Percentiles rank a stretch among this genome's conserved stretches.
These are phyloP conservation scores for Microctonus aethiopoides DNA, from an alignment of 2,888 invertebrate genomes.

Conservation along the genomic window DNA sequence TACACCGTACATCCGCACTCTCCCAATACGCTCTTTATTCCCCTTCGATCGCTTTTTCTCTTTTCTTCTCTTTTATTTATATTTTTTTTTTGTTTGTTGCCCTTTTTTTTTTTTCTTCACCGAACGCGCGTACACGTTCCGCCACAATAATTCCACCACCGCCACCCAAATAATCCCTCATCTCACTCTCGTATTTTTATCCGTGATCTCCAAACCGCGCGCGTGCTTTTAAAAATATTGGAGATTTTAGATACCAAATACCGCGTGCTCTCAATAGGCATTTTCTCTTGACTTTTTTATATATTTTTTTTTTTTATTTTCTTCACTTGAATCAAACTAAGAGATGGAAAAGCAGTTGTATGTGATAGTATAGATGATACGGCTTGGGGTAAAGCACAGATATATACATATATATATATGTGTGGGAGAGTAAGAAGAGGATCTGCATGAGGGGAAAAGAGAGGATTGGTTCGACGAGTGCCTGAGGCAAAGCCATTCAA, in stretches of 20 bases:
- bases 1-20: background rate
- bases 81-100: background rate
- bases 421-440: slow-evolving; percentile 25
- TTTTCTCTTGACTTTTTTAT: slow-evolving; percentile 35
- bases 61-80: background rate
- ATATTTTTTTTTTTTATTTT: background rate
- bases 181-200: slow-evolving; percentile 37
- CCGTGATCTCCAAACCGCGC: slow-evolving; percentile 42
- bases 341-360: slow-evolving; percentile 18
- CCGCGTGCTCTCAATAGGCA: slow-evolving; percentile 42
- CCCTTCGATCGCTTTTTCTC: slow-evolving; percentile 18
- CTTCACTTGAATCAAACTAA: slow-evolving; percentile 44
- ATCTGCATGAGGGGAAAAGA: slow-evolving; percentile 16
- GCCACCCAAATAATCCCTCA: slow-evolving; percentile 9
- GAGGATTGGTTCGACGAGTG: slow-evolving; percentile 45
- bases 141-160: slow-evolving; percentile 21
- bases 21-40: slow-evolving; percentile 1
- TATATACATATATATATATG: too few species aligned
- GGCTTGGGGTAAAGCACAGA: slow-evolving; percentile 17
- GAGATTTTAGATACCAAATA: slow-evolving; percentile 65
- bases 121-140: background rate
- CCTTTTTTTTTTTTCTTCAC: background rate
- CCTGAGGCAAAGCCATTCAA: slow-evolving; percentile 65
- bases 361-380: slow-evolving; percentile 28
- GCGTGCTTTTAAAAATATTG: slow-evolving; percentile 67